These are phyloP conservation scores for Pterois miles DNA, from an alignment of 2,797 vertebrate species.

Conservation along the genomic window DNA sequence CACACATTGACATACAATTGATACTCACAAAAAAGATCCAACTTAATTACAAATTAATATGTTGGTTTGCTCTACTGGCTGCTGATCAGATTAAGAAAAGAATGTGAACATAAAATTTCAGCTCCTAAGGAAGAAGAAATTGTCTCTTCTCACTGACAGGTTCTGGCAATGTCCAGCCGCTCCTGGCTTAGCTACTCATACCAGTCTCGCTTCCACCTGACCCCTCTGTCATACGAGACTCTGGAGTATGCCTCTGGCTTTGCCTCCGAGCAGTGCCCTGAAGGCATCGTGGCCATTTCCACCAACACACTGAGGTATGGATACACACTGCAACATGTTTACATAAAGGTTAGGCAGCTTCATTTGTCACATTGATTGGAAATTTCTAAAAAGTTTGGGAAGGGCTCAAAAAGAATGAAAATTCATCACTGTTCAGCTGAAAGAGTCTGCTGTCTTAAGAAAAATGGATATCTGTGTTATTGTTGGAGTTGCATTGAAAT, in stretches of 20 bases:
- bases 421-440: background rate
- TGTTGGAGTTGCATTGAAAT: background rate
- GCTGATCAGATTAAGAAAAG: background rate
- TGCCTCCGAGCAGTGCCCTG: slow-evolving; percentile 97
- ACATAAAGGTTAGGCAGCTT: background rate
- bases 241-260: slow-evolving; percentile 98
- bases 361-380: background rate
- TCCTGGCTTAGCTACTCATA: slow-evolving; percentile 99
- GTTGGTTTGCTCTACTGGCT: background rate
- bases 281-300: slow-evolving; percentile 98
- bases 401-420: background rate
- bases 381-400: background rate
- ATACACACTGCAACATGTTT: background rate
- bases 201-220: slow-evolving; percentile 97
- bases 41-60: background rate
- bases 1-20: background rate
- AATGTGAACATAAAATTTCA: background rate
- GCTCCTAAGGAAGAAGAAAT: background rate
- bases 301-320: slow-evolving; percentile 94
- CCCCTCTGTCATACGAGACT: slow-evolving; percentile 95
- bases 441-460: background rate
- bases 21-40: background rate
- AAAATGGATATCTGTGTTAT: background rate
- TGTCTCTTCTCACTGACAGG: slow-evolving; percentile 74
- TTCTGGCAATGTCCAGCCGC: slow-evolving; percentile 98